Conservation (phyloP, 2,888 invertebrate species). For the Laspeyria flexula region DNA sequence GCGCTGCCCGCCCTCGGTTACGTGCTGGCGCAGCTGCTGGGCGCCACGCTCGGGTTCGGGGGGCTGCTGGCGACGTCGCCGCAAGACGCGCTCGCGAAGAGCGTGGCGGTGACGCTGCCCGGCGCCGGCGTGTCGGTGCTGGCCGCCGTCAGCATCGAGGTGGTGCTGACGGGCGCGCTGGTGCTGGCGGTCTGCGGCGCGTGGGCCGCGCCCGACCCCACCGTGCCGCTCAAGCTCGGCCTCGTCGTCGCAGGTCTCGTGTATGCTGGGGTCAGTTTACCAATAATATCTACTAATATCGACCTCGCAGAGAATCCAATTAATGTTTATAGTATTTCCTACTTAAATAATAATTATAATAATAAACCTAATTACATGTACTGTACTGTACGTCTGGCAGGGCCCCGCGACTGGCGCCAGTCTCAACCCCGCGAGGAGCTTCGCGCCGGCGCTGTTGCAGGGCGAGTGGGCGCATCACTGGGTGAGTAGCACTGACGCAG, state of each 20-base stretch:
- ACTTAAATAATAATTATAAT: too few relatives aligned
- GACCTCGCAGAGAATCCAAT: too few relatives aligned
- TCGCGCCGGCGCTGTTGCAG: constrained; percentile 90
- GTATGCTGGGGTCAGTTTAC: constrained; percentile 63
- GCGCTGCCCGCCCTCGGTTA: constrained; percentile 60
- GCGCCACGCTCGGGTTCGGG: constrained; percentile 65
- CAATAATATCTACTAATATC: too few relatives aligned
- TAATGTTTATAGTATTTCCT: too few relatives aligned
- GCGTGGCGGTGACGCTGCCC: constrained; percentile 44
- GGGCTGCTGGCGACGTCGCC: constrained; percentile 54
- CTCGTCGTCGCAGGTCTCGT: constrained; percentile 71
- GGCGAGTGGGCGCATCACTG: constrained; percentile 88
- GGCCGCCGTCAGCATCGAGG: constrained; percentile 55
- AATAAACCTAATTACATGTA: too few relatives aligned
- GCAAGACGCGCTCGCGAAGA: constrained; percentile 16
- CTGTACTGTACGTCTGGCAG: too few relatives aligned
- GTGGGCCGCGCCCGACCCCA: constrained; percentile 62
- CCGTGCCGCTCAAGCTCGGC: constrained; percentile 70
- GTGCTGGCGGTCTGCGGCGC: constrained; percentile 62
- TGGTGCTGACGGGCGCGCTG: constrained; percentile 61
- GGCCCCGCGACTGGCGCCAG: constrained; percentile 89
- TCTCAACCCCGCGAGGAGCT: constrained; percentile 90
- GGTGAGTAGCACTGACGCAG: constrained; percentile 72
- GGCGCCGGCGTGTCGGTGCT: constrained; percentile 41
- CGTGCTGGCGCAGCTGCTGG: constrained; percentile 61